Evolutionary conservation across 2,797 vertebrate species (phyloP).

Genomic region (Denticeps clupeoides): DNA sequence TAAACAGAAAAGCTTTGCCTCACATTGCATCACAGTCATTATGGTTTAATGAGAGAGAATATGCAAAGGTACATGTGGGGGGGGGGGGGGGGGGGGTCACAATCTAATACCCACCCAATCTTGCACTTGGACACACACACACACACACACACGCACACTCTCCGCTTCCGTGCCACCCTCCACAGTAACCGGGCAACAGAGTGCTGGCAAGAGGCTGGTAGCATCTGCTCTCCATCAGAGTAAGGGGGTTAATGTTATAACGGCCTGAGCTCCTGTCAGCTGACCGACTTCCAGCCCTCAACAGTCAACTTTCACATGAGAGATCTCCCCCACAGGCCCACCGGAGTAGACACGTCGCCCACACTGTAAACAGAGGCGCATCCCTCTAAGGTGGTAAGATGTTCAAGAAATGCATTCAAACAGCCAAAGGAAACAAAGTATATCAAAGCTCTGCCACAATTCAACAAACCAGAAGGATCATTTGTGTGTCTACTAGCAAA

Average conservation of each 20-base stretch:
- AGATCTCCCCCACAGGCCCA: background rate
- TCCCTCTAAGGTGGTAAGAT: too few relatives aligned
- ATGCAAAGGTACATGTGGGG: background rate
- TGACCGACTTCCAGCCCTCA: slow-evolving; percentile 20
- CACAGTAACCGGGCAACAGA: slow-evolving; percentile 51
- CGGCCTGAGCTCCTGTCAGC: slow-evolving; percentile 27
- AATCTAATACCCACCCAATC: background rate
- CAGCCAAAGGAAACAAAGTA: too few relatives aligned
- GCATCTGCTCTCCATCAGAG: slow-evolving; percentile 50
- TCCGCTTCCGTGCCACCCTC: slow-evolving; percentile 23
- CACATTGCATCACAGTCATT: background rate
- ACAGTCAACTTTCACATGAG: too few relatives aligned
- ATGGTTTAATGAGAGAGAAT: background rate
- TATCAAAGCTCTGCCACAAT: too few relatives aligned
- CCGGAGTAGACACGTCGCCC: too few relatives aligned
- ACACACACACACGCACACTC: slow-evolving; percentile 8
- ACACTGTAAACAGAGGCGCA: too few relatives aligned
- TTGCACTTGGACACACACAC: slow-evolving; percentile 22
- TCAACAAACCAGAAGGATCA: too few relatives aligned
- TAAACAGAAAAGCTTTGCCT: background rate
- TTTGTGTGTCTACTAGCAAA: too few relatives aligned
- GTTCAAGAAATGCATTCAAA: too few relatives aligned
- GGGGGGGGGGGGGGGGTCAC: too few relatives aligned
- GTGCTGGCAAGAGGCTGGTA: slow-evolving; percentile 30
- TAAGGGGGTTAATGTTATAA: slow-evolving; percentile 44